Evolutionary conservation across 2,797 vertebrate species (phyloP), one percentile per base, ranked within the genome.

Genomic region (Masticophis lateralis): DNA sequence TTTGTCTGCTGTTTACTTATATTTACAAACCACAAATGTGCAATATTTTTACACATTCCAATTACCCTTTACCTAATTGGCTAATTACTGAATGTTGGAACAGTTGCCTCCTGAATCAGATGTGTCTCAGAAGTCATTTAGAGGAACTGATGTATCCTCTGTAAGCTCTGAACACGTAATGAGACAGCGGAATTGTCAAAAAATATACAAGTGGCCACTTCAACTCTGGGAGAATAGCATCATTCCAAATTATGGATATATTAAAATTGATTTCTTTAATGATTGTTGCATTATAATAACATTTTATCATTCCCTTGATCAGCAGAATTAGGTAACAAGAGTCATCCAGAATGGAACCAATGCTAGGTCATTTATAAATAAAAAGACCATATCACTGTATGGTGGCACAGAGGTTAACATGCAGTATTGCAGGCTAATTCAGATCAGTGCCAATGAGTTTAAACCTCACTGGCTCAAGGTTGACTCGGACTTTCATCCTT

Each of bases 31-130:
- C 69, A 88, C 90, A 91, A 88, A 93, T 91, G 47, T 86, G 59
- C 89, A 74, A 93, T 91, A 91, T 87, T 86, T 91, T 66, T 57
- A 91, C 93, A 89, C 69, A 91, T 93, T 86, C 93, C 87, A 89
- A 89, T 93, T 93, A 93, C 66, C 87, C 87, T 89, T 88, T 61
- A 53, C 90, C 90, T 93, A 91, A 93, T 93, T 93, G 61, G 86
- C 92, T 88, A 88, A 93, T 93, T 91, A 93, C 90, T 87, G 88
- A 91, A 61, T 83, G 90, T 87, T 59, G 88, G 66, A 91, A 87
- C 43, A 93, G 66, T 93, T 91, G 86, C 90, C 90, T 91, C 27
- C 86, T 27, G 57, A 59, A 32, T 63, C 63, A 91, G 66, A 47
- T 59, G 1, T 13, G 56, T 89, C 87, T 88, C 16, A 63, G 90